Percentiles rank a stretch among this genome's conserved stretches.
Evolutionary conservation across 2,797 vertebrate species (phyloP).

Genomic region (Acanthurus tractus): DNA sequence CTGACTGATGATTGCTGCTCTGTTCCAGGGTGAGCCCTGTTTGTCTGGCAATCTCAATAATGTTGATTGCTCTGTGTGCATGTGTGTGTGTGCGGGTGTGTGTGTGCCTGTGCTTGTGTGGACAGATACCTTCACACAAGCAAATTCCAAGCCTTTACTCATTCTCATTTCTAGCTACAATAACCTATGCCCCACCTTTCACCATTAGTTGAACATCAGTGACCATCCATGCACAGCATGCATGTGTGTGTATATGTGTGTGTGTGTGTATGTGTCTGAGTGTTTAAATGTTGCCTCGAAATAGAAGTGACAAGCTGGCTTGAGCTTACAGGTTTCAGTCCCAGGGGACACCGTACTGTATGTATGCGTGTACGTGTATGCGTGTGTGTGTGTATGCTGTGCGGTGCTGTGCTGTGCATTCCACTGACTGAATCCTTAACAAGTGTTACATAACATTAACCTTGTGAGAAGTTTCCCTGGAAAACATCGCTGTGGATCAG

Average conservation of each 20-base stretch:
- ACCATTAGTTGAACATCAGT: conserved; percentile 29
- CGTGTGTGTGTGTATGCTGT: background rate
- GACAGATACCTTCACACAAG: conserved; percentile 33
- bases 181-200: conserved; percentile 5
- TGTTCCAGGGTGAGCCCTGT: conserved; percentile 51
- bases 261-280: conserved; percentile 12
- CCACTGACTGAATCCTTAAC: conserved; percentile 61
- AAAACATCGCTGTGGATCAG: conserved; percentile 42
- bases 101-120: conserved; percentile 17
- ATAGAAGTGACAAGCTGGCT: conserved; percentile 61
- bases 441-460: conserved; percentile 71
- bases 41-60: conserved; percentile 77
- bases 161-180: conserved; percentile 30
- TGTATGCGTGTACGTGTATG: background rate
- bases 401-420: conserved; percentile 31
- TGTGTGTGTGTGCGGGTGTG: conserved; percentile 20
- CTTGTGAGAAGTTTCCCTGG: conserved; percentile 56
- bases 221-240: conserved; percentile 27
- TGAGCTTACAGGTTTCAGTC: conserved; percentile 66
- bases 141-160: conserved; percentile 40
- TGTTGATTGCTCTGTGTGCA: conserved; percentile 67
- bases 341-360: conserved; percentile 48
- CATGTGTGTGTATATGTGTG: conserved; percentile 16
- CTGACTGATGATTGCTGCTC: conserved; percentile 55
- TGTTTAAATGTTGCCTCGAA: conserved; percentile 50